phyloP scores from a whole-genome alignment of 2,113 vertebrate genomes.

The Zootoca vivipara region DNA sequence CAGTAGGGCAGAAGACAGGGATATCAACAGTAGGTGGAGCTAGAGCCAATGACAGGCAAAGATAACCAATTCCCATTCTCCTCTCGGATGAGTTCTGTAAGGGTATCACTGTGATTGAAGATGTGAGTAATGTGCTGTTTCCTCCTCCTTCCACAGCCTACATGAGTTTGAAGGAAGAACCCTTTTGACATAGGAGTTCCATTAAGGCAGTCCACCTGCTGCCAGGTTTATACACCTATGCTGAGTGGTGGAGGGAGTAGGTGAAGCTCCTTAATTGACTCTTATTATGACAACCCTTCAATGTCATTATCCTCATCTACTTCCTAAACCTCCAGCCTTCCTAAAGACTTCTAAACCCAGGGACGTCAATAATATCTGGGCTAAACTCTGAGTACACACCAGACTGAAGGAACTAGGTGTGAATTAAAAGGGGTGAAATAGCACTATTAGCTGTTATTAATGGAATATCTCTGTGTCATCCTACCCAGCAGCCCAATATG shows the following conservation, averaged over 20 bases:
- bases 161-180: too few relatives aligned
- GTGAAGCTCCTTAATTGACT: not conserved
- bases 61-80: too few relatives aligned
- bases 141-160: too few relatives aligned
- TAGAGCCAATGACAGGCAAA: too few relatives aligned
- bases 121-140: too few relatives aligned
- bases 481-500: not conserved
- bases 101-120: too few relatives aligned
- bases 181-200: too few relatives aligned
- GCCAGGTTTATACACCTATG: too few relatives aligned
- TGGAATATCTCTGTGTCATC: not conserved
- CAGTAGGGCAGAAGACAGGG: too few relatives aligned
- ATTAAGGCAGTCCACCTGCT: too few relatives aligned
- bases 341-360: not conserved
- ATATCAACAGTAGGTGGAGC: too few relatives aligned
- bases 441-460: not conserved
- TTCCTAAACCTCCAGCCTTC: not conserved
- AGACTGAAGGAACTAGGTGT: not conserved
- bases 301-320: not conserved
- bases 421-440: not conserved
- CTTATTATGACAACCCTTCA: not conserved
- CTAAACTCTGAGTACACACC: not conserved
- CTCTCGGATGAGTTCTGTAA: too few relatives aligned
- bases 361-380: not conserved
- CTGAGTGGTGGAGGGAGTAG: not conserved